phyloP scores from a whole-genome alignment of 2,113 vertebrate species.

The Etheostoma spectabile region DNA sequence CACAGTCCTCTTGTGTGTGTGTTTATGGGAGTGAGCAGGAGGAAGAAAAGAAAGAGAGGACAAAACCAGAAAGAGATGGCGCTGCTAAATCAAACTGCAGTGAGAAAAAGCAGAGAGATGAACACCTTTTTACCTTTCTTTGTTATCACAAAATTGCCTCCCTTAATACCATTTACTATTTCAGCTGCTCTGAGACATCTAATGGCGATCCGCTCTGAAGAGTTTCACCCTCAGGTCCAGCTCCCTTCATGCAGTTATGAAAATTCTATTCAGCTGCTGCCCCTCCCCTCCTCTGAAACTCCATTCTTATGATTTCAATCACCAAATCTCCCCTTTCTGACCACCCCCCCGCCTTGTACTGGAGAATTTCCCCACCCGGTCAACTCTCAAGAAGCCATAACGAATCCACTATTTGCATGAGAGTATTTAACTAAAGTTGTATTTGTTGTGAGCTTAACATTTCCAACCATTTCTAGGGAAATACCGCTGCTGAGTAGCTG shows the following conservation, averaged over 20 bases:
- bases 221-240: conserved; percentile 28
- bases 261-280: conserved; percentile 48
- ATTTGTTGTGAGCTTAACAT: conserved; percentile 66
- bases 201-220: conserved; percentile 40
- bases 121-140: conserved; percentile 33
- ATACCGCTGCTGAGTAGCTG: conserved; percentile 34
- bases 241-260: conserved; percentile 42
- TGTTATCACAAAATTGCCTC: conserved; percentile 56
- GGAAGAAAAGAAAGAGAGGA: conserved; percentile 24
- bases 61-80: conserved; percentile 30
- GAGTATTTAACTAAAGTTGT: conserved; percentile 57
- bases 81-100: conserved; percentile 46
- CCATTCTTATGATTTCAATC: conserved; percentile 64
- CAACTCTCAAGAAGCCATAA: conserved; percentile 65
- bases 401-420: conserved; percentile 70
- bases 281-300: conserved; percentile 26
- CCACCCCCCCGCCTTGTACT: neutral
- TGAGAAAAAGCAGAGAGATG: conserved; percentile 28
- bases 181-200: conserved; percentile 35
- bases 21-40: conserved; percentile 48
- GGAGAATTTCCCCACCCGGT: conserved; percentile 49
- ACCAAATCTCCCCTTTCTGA: conserved; percentile 43
- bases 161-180: conserved; percentile 41
- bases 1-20: conserved; percentile 42
- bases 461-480: conserved; percentile 57